Evolutionary conservation across 1,140 invertebrate genomes (phyloP), one percentile per base, ranked within the genome.

Genomic region (Drosophila elegans): DNA sequence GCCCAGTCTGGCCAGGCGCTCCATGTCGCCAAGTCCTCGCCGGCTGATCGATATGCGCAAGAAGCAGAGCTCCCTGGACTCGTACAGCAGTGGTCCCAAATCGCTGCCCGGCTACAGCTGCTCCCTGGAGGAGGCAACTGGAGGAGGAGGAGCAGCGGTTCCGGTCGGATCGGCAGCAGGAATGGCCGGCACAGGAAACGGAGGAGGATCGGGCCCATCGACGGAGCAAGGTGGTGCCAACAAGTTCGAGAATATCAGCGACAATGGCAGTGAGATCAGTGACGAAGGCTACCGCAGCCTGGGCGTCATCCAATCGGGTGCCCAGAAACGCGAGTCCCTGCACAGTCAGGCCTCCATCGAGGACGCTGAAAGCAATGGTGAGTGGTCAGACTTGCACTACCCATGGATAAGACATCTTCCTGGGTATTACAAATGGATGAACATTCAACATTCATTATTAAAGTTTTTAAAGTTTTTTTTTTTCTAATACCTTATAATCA

Each of bases 221-320:
- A 41, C 39, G 0, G 83, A 88, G 48, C 83, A 93, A 64, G 90
- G 88, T 62, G 91, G 83, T 12, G 54, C 73, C 7, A 78, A 78
- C 53, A 91, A 93, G 54, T 93, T 93, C 44, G 93, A 94, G 61
- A 94, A 95, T 49, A 95, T 96, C 63, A 96, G 96, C 62, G 97
- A 97, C 91, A 97, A 96, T 75, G 96, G 96, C 3, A 97, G 96
- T 60, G 96, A 97, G 90, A 96, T 97, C 16, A 97, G 96, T 44
- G 97, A 97, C 92, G 97, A 97, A 89, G 97, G 97, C 4, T 97
- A 97, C 85, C 94, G 96, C 81, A 97, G 96, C 83, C 92, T 97
- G 73, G 96, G 96, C 6, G 93, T 96, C 27, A 94, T 96, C 32
- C 95, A 95, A 62, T 93, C 93, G 21, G 93, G 91, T 92, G 92